Conservation (phyloP, 2,797 vertebrate genomes). For the Anomalospiza imberbis region DNA sequence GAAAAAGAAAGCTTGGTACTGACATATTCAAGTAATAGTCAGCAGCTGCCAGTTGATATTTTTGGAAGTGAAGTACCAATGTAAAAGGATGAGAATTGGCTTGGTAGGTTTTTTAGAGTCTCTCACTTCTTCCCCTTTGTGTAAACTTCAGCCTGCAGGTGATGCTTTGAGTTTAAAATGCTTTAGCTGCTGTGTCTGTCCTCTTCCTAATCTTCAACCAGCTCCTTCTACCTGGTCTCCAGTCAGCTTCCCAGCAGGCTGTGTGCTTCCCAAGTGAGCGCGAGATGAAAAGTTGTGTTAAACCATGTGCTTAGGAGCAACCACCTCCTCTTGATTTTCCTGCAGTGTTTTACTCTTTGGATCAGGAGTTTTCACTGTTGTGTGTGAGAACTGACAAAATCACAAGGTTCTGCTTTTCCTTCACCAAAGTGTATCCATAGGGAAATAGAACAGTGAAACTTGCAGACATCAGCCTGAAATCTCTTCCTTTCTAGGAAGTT, state of each 20-base stretch:
- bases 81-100: background rate
- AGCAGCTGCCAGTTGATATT: background rate
- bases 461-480: background rate
- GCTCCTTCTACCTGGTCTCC: background rate
- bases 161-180: background rate
- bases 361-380: background rate
- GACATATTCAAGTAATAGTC: background rate
- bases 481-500: background rate
- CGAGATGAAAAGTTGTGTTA: background rate
- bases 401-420: background rate
- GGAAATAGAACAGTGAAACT: background rate
- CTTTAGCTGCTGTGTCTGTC: background rate
- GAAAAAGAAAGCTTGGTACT: background rate
- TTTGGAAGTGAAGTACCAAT: background rate
- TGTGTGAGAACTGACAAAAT: background rate
- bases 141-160: background rate
- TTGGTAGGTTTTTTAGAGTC: background rate
- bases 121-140: background rate
- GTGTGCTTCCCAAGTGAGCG: background rate
- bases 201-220: background rate
- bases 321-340: background rate
- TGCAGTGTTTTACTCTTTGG: background rate
- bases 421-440: background rate
- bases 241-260: background rate
- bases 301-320: background rate